A percentile compares a stretch with the other conserved stretches of the same genome.
phyloP scores from a whole-genome alignment of 2,797 vertebrate genomes.

The Austrolebias charrua region DNA sequence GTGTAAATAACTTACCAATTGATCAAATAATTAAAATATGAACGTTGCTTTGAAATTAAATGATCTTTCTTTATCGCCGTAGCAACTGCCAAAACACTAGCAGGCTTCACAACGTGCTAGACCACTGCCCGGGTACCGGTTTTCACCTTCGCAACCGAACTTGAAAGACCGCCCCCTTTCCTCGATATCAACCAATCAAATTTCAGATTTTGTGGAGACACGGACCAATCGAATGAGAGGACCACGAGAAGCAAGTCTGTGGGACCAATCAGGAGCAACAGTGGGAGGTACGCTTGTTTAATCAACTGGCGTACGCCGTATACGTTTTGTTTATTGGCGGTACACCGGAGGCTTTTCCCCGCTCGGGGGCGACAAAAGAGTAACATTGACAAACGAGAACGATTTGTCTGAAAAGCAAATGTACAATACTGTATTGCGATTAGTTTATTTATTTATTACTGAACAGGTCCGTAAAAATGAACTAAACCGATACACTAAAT shows the following conservation, averaged over 20 bases:
- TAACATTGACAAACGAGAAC: no score
- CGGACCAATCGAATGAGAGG: conserved; percentile 47
- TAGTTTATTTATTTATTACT: no score
- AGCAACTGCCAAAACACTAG: conserved; percentile 25
- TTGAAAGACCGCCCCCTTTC: conserved; percentile 3
- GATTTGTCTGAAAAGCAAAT: no score
- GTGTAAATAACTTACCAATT: conserved; percentile 52
- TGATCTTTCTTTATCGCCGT: conserved; percentile 48
- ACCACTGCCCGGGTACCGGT: conserved; percentile 60
- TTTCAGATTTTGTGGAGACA: rapidly evolving
- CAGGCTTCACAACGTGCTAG: conserved; percentile 70
- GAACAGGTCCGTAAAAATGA: no score
- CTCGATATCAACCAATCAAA: conserved; percentile 48
- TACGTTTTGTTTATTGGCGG: neutral
- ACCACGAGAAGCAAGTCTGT: rapidly evolving
- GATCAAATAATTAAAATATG: conserved; percentile 39
- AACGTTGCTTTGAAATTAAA: conserved; percentile 29
- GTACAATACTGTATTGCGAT: no score
- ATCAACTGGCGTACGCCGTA: neutral
- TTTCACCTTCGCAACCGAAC: conserved; percentile 47
- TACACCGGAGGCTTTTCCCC: conserved; percentile 33
- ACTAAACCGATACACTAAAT: no score
- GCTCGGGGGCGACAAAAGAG: conserved; percentile 57
- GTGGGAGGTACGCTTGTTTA: conserved; percentile 28
- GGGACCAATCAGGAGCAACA: conserved; percentile 9